These are phyloP conservation scores for Sardinella longiceps DNA, from an alignment of 2,797 vertebrate species.

Conservation along the genomic window DNA sequence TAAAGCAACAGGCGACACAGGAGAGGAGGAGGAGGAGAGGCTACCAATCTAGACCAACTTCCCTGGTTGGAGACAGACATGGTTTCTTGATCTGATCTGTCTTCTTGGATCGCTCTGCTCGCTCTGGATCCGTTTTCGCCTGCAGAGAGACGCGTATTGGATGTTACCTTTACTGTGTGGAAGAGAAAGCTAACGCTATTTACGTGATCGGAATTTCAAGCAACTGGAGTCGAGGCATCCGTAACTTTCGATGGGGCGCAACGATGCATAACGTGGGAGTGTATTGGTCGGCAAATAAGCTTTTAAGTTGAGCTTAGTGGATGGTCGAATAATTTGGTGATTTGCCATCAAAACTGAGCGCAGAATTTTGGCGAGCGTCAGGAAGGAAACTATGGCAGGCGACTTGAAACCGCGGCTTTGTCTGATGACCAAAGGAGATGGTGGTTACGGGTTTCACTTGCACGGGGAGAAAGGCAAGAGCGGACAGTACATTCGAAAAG, in stretches of 20 bases:
- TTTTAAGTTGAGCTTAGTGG: neutral
- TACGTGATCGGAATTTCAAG: slow-evolving; percentile 4
- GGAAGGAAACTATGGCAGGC: slow-evolving; percentile 72
- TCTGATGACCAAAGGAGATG: slow-evolving; percentile 81
- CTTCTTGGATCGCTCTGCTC: neutral
- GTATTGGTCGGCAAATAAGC: neutral
- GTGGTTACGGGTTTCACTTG: slow-evolving; percentile 95
- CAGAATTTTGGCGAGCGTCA: neutral
- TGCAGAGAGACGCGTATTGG: neutral
- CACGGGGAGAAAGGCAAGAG: slow-evolving; percentile 97
- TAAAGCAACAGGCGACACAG: neutral
- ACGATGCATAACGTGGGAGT: neutral
- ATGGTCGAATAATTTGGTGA: slow-evolving; percentile 15
- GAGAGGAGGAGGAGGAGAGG: neutral
- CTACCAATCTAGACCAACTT: neutral
- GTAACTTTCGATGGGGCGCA: neutral
- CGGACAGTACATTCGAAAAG: slow-evolving; percentile 94
- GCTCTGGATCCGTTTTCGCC: neutral
- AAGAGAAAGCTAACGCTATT: neutral
- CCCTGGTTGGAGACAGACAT: neutral
- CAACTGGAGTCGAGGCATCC: neutral
- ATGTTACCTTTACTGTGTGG: neutral
- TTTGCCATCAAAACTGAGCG: neutral
- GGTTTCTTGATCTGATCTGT: neutral
- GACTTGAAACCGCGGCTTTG: slow-evolving; percentile 89